A percentile compares a stretch with the other conserved stretches of the same genome.
phyloP scores from a whole-genome alignment of 2,113 vertebrate genomes.

The Telmatochromis sp. region DNA sequence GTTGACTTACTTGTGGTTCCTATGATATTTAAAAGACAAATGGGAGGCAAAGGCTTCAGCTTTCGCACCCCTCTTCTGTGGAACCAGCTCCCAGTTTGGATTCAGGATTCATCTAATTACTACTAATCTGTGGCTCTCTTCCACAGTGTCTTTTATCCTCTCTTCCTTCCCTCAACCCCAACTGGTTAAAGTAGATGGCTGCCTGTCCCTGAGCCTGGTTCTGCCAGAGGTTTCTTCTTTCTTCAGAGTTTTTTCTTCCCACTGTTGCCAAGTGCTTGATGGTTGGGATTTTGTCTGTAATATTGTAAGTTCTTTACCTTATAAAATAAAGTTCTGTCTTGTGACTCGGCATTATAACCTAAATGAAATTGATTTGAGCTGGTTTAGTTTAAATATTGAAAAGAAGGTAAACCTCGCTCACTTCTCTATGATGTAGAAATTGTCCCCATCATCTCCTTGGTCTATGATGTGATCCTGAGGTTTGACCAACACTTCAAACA shows the following conservation, averaged over 20 bases:
- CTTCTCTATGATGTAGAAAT: conserved; percentile 92
- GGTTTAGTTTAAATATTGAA: neutral
- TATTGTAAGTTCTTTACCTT: neutral
- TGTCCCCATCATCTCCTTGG: conserved; percentile 93
- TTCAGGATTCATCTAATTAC: neutral
- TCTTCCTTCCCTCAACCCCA: neutral
- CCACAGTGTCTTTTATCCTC: neutral
- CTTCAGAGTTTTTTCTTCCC: neutral
- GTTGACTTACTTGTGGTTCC: neutral
- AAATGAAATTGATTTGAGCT: neutral
- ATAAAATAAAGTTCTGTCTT: neutral
- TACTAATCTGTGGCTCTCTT: neutral
- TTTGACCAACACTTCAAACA: conserved; percentile 91
- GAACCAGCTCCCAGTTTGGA: neutral
- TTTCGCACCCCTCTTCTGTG: neutral
- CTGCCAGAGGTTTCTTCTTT: neutral
- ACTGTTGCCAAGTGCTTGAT: neutral
- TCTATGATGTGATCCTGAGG: conserved; percentile 91
- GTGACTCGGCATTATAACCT: neutral
- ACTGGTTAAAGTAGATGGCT: neutral
- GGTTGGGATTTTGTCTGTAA: neutral
- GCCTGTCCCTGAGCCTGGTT: neutral
- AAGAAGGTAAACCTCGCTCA: conserved; percentile 31
- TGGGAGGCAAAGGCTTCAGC: neutral
- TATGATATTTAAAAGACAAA: neutral